phyloP scores from a whole-genome alignment of 2,888 invertebrate species.

The Lypha dubia region DNA sequence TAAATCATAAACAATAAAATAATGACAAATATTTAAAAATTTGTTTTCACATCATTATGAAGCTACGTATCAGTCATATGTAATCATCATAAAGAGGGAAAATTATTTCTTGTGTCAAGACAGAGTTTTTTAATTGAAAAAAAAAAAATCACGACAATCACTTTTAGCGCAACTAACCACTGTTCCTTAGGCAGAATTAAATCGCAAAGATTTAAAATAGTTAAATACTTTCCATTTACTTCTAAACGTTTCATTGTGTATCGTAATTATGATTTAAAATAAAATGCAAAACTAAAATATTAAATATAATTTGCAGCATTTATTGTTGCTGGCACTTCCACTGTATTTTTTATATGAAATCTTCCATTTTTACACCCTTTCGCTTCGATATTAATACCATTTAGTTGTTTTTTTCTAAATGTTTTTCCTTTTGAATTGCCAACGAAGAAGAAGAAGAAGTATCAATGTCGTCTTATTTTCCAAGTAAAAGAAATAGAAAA shows the following conservation, averaged over 20 bases:
- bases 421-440: slow-evolving; percentile 4
- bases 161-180: too few relatives aligned
- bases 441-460: slow-evolving; percentile 21
- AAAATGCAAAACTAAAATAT: slow-evolving; percentile 33
- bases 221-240: neutral
- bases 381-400: slow-evolving; percentile 1
- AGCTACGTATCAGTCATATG: too few relatives aligned
- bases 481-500: neutral
- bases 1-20: too few relatives aligned
- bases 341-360: slow-evolving; percentile 14
- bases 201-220: neutral
- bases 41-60: too few relatives aligned
- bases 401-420: too few relatives aligned
- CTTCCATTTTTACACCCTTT: slow-evolving; percentile 28
- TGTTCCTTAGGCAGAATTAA: neutral
- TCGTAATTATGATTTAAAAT: neutral
- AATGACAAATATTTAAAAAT: too few relatives aligned
- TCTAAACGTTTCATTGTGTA: slow-evolving; percentile 23
- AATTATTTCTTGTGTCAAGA: too few relatives aligned
- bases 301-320: slow-evolving; percentile 47
- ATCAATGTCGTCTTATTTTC: slow-evolving; percentile 53
- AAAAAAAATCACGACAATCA: too few relatives aligned
- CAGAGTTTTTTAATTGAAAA: too few relatives aligned
- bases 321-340: slow-evolving; percentile 36
- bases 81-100: too few relatives aligned